Conservation (phyloP, 1,140 invertebrate species). For the Philopotamus ludificatus region DNA sequence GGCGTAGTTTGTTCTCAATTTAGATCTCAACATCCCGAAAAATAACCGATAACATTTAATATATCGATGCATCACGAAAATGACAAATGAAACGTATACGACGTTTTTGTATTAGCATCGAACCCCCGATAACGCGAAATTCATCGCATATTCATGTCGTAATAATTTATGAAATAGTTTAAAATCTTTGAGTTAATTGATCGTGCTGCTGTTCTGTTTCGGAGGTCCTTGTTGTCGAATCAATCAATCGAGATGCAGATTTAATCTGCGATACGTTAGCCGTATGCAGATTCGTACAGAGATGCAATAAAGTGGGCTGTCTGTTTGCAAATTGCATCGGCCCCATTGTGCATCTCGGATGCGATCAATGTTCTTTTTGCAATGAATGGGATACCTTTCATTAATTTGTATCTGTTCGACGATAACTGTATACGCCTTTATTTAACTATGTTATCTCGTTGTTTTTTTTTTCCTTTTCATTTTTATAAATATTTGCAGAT, state of each 20-base stretch:
- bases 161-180: no score
- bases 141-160: no score
- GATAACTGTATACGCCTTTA: conserved; percentile 1
- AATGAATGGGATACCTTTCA: conserved; percentile 13
- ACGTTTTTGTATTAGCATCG: no score
- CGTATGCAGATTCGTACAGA: conserved; percentile 8
- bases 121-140: no score
- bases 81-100: no score
- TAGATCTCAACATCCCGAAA: no score
- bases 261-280: conserved; percentile 12
- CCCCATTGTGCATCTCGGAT: conserved; percentile 12
- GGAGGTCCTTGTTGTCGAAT: conserved; percentile 5
- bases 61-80: no score
- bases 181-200: no score
- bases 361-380: conserved; percentile 1
- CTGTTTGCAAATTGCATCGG: conserved; percentile 23
- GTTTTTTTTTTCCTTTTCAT: no score
- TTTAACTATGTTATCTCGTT: neutral
- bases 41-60: no score
- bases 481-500: neutral
- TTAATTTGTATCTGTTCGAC: neutral
- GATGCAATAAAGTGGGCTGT: conserved; percentile 29
- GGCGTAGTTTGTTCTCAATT: no score
- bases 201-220: neutral
- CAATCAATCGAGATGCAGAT: conserved; percentile 23